Evolutionary conservation across 2,888 invertebrate genomes (phyloP), one percentile per base, ranked within the genome.

Genomic region (Perithous albicinctus): DNA sequence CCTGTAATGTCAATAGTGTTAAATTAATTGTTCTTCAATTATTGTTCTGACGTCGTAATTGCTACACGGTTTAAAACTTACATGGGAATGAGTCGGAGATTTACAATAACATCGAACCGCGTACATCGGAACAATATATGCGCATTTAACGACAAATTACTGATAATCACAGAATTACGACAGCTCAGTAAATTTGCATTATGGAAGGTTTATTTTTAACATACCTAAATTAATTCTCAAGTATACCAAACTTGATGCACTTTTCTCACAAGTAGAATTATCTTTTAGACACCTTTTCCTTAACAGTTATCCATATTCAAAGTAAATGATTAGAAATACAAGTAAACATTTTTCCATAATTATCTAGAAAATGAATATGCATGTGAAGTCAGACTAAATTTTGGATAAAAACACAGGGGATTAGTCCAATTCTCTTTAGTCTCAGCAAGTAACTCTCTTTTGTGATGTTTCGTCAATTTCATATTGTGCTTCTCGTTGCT

Each of bases 351-450:
- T 18, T 2, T 32, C 15, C 15, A 35, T 32, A 15, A 59, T 59
- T 59, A 59, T 8, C 15, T 32, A 15, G 18, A 0, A 4, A 32
- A 32, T 59, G 29, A 59, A 59, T 59, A 29, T 32, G 15, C 59
- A 29, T 3, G 15, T 18, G 18, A 18, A 59, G 10, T 8, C 18
- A n/a, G 8, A 18, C 35, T 18, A 32, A 32, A n/a, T 15, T 18
- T 59, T 18, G 32, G 7, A 59, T 59, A 59, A 32, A 59, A 59
- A 32, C 56, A 15, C 32, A 32, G 8, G 29, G n/a, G 15, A n/a
- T 32, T 8, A 18, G 8, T 29, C 18, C 1, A 3, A 59, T 8
- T 59, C 35, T 59, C 18, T 15, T 59, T 32, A 59, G 32, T 59
- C 2, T 7, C 32, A 32, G 29, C 2, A 18, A 32, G n/a, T n/a